phyloP scores from a whole-genome alignment of 2,888 invertebrate genomes.

The Frankliniella intonsa region DNA sequence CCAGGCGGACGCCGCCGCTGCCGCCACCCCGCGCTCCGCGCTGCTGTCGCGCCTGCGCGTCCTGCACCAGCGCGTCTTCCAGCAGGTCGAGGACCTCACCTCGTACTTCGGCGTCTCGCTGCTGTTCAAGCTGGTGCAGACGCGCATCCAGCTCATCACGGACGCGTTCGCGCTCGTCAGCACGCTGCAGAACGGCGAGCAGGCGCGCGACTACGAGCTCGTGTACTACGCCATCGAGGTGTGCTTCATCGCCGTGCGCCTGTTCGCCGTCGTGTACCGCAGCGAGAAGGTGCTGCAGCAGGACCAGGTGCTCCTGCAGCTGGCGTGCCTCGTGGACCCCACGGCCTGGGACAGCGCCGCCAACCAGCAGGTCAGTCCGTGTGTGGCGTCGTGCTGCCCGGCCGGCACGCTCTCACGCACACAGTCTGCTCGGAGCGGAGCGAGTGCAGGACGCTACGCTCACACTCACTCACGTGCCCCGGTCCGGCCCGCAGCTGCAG shows the following conservation, averaged over 20 bases:
- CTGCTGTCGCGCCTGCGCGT: not conserved
- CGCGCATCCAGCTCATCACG: constrained; percentile 21
- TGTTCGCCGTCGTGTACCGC: constrained; percentile 21
- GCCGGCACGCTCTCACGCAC: not conserved
- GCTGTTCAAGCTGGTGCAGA: constrained; percentile 12
- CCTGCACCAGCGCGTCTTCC: constrained; percentile 12
- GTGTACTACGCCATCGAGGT: not conserved
- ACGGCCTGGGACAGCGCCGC: constrained; percentile 2
- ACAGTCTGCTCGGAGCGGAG: not conserved
- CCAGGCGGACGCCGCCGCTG: not conserved
- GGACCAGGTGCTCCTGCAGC: constrained; percentile 9
- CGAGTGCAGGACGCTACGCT: not conserved
- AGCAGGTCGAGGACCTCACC: constrained; percentile 13
- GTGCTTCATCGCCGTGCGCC: not conserved
- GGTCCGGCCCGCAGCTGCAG: not conserved
- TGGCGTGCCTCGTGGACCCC: constrained; percentile 11
- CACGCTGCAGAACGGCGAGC: not conserved
- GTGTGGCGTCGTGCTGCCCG: too few species aligned
- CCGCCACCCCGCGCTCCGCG: not conserved
- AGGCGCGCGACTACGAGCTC: not conserved
- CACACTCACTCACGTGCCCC: not conserved
- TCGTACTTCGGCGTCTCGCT: not conserved
- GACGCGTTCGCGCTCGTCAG: constrained; percentile 1
- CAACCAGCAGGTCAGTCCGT: not conserved
- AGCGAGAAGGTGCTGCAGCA: constrained; percentile 24